Conservation (phyloP, 2,888 invertebrate species). For the Merodon equestris region DNA sequence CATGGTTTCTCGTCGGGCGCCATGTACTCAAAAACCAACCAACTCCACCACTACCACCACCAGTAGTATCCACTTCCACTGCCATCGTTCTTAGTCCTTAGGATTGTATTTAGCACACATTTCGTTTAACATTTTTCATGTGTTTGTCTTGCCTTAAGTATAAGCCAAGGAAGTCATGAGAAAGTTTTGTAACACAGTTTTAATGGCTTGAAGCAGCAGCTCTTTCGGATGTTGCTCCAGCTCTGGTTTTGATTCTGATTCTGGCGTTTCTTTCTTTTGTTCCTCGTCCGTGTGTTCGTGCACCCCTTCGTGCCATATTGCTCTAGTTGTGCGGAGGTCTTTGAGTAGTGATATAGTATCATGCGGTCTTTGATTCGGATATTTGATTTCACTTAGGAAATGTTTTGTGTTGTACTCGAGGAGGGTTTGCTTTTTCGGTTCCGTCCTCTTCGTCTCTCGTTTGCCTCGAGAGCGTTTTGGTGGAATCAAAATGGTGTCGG, state of each 20-base stretch:
- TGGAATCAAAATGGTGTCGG: constrained; percentile 50
- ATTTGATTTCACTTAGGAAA: constrained; percentile 64
- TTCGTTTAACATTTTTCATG: constrained; percentile 57
- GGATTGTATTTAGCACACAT: constrained; percentile 66
- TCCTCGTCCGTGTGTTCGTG: constrained; percentile 1
- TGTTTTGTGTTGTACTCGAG: constrained; percentile 41
- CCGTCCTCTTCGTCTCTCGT: too few species aligned
- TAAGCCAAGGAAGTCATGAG: constrained; percentile 59
- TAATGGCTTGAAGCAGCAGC: constrained; percentile 6
- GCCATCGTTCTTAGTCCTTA: constrained; percentile 16
- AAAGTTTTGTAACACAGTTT: constrained; percentile 55
- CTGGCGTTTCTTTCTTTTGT: constrained; percentile 2
- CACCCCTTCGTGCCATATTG: neutral
- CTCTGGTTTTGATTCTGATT: too few species aligned
- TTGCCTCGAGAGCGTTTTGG: constrained; percentile 18
- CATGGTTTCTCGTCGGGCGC: too few species aligned
- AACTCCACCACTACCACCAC: too few species aligned
- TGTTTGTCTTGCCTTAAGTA: constrained; percentile 44
- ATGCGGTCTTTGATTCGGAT: constrained; percentile 66
- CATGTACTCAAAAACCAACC: neutral
- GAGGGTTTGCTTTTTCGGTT: neutral
- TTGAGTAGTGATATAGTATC: constrained; percentile 62
- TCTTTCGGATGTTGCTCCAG: constrained; percentile 15
- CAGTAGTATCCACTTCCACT: too few species aligned
- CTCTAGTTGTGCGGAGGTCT: constrained; percentile 28